Conservation (phyloP, 2,113 vertebrate species). For the Parus major region DNA sequence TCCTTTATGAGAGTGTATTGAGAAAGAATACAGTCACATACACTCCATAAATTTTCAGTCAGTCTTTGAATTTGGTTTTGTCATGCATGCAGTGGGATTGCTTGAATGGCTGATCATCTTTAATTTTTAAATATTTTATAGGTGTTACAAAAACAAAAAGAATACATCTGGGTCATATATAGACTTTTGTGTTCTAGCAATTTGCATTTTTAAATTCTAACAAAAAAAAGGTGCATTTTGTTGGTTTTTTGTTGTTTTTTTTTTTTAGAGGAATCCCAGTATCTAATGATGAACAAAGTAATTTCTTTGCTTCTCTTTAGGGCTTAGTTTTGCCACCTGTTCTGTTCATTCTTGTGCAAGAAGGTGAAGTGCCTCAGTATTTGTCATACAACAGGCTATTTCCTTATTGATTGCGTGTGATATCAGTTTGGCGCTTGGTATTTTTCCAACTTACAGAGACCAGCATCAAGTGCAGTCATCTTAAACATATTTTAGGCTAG, state of each 20-base stretch:
- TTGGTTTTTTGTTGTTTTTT: no score
- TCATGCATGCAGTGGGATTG: not conserved
- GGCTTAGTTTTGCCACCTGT: not conserved
- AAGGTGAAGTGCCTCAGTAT: not conserved
- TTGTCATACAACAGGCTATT: not conserved
- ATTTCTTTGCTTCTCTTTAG: not conserved
- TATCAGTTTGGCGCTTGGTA: not conserved
- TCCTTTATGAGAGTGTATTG: not conserved
- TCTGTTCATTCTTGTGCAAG: not conserved
- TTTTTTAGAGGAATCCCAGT: not conserved
- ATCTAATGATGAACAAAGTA: not conserved
- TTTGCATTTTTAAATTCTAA: not conserved
- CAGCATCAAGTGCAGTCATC: not conserved
- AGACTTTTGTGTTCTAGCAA: not conserved
- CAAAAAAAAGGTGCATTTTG: not conserved
- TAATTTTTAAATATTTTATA: not conserved
- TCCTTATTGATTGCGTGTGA: not conserved
- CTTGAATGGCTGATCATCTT: not conserved
- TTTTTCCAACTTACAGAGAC: not conserved
- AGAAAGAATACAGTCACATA: not conserved
- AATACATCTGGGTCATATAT: not conserved
- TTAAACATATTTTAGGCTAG: not conserved
- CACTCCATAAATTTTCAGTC: not conserved
- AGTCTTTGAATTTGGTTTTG: not conserved
- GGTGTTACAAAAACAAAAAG: not conserved